Evolutionary conservation across 2,113 vertebrate genomes (phyloP).

Genomic region (Panthera tigris): DNA sequence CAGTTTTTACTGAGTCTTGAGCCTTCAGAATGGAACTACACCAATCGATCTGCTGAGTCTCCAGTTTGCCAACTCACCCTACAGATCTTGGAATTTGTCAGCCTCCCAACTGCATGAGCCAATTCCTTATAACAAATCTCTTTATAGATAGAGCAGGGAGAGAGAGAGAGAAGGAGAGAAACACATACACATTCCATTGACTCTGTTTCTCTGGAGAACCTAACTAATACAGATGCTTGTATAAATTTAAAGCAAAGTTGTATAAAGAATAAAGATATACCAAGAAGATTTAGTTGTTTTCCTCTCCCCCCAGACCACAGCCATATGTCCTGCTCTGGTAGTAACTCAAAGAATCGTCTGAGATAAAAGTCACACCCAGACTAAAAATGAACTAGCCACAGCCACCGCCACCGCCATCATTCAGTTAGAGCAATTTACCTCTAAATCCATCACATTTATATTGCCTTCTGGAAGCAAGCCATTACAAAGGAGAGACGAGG

Average conservation of each 20-base stretch:
- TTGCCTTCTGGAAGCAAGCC: background rate
- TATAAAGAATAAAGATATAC: background rate
- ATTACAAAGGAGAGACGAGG: background rate
- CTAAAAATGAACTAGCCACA: background rate
- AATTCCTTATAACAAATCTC: background rate
- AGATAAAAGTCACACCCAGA: background rate
- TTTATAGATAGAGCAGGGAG: background rate
- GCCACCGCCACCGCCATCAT: background rate
- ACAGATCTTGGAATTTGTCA: background rate
- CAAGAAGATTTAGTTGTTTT: background rate
- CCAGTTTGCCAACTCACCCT: background rate
- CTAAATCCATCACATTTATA: background rate
- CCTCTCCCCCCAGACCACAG: background rate
- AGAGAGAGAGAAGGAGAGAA: background rate
- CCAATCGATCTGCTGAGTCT: background rate
- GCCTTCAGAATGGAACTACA: background rate
- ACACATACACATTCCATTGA: background rate
- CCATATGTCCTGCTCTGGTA: background rate
- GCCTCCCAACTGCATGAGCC: background rate
- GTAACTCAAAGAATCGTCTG: background rate
- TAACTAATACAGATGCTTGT: background rate
- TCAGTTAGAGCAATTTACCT: background rate
- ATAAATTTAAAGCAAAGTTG: background rate
- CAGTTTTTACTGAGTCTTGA: background rate
- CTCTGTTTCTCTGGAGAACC: conserved; percentile 18